Conservation (phyloP, 2,888 invertebrate species). For the Steinernema hermaphroditum region DNA sequence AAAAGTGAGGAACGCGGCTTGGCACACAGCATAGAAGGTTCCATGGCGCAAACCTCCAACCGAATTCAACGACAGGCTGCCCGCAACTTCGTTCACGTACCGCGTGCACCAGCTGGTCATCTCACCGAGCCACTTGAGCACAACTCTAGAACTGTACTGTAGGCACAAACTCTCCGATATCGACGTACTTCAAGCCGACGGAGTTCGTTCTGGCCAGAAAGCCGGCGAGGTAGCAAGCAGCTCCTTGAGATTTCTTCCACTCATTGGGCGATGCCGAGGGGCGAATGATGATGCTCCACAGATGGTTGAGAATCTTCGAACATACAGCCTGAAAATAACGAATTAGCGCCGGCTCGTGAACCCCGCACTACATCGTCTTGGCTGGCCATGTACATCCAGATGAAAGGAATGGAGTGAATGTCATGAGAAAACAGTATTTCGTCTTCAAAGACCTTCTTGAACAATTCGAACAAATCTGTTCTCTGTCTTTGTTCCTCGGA, state of each 20-base stretch:
- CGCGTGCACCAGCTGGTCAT: slow-evolving; percentile 53
- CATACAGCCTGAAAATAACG: slow-evolving; percentile 41
- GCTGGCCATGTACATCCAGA: slow-evolving; percentile 59
- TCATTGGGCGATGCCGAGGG: slow-evolving; percentile 53
- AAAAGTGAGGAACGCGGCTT: slow-evolving; percentile 87
- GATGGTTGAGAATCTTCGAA: slow-evolving; percentile 43
- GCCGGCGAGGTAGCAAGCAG: slow-evolving; percentile 57
- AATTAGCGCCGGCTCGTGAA: background rate
- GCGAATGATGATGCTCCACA: slow-evolving; percentile 54
- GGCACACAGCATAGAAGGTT: slow-evolving; percentile 88
- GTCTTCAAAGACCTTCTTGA: slow-evolving; percentile 49
- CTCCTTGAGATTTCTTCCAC: slow-evolving; percentile 57
- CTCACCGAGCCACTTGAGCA: slow-evolving; percentile 49
- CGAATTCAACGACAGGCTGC: slow-evolving; percentile 31
- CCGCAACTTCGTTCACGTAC: slow-evolving; percentile 48
- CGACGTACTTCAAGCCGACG: slow-evolving; percentile 46
- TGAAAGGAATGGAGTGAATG: slow-evolving; percentile 53
- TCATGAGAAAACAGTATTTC: slow-evolving; percentile 51
- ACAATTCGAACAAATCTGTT: slow-evolving; percentile 41
- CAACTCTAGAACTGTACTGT: slow-evolving; percentile 40
- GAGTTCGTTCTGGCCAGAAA: slow-evolving; percentile 58
- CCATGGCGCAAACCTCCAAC: slow-evolving; percentile 72
- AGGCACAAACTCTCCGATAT: background rate
- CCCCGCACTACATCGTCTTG: slow-evolving; percentile 40
- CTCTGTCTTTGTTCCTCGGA: background rate